Evolutionary conservation across 2,888 invertebrate species (phyloP), one percentile per base, ranked within the genome.

Genomic region (Onchidella celtica): DNA sequence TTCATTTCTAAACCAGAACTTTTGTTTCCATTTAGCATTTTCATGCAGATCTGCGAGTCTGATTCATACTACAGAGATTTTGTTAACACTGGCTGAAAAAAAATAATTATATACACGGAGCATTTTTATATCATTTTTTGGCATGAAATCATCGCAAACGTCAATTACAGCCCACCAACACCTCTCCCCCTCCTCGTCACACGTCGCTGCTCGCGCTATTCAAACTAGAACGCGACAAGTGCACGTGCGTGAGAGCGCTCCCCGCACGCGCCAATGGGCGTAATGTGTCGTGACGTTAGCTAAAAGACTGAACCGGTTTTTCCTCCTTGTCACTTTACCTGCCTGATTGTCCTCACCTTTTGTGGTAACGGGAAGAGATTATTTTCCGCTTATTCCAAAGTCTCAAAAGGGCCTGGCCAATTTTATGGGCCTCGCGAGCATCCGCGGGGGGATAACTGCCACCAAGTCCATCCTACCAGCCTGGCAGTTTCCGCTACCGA

Each of bases 211-310:
- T 27, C 40, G 17, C 47, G 17, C 47, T 47, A 69, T 69, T 47
- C 69, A 69, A 40, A 40, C n/a, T 40, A 40, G 27, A 40, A 40
- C 24, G 34, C 47, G 38, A 29, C 66, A 66, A 24, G 34, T 24
- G 66, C 66, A 66, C 66, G 66, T 66, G 66, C 66, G 66, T 66
- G 66, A 65, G 65, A 66, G 66, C 36, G 34, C 38, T 24, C 29
- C 38, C 40, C 36, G 40, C 69, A 69, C 69, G 69, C 47, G 47
- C 69, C 47, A 69, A 36, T 27, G 69, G 47, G 14, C 66, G 66
- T 66, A 66, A 66, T 66, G 36, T 66, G 66, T 66, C 66, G 27
- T n/a, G 24, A 24, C 69, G 38, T 27, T 69, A 24, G 47, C 69
- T 69, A n/a, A 69, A 69, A 69, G 69, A 69, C 69, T 27, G 0